Percentiles rank a stretch among this genome's conserved stretches.
These are phyloP conservation scores for Gavialis gangeticus DNA, from an alignment of 2,113 vertebrate genomes.

Conservation along the genomic window DNA sequence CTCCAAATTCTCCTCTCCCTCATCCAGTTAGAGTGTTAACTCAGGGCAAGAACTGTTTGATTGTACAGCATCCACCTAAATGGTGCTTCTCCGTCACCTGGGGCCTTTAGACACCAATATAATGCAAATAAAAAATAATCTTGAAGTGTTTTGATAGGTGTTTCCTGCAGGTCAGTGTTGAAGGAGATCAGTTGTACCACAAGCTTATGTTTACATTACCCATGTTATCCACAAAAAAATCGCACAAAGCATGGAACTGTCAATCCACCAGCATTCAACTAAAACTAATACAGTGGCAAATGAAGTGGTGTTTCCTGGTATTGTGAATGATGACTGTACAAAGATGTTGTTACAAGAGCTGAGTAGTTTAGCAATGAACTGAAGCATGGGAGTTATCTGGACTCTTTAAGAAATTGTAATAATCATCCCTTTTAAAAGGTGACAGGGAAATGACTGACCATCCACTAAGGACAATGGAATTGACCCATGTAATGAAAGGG, in stretches of 20 bases:
- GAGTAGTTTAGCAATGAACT: not conserved
- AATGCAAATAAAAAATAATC: not conserved
- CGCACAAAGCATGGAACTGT: not conserved
- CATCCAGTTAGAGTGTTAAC: not conserved
- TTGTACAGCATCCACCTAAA: not conserved
- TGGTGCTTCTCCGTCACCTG: not conserved
- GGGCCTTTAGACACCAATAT: not conserved
- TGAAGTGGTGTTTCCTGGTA: not conserved
- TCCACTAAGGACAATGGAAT: not conserved
- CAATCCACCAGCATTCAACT: not conserved
- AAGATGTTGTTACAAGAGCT: not conserved
- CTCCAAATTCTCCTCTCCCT: not conserved
- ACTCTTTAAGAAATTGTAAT: not conserved
- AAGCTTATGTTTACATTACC: not conserved
- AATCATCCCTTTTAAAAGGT: not conserved
- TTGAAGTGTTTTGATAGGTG: not conserved
- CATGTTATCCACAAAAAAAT: not conserved
- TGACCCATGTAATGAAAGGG: not conserved
- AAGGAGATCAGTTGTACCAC: not conserved
- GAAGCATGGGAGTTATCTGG: not conserved
- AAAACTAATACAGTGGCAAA: not conserved
- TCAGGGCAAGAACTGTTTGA: not conserved
- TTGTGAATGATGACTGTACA: not conserved
- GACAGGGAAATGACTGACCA: not conserved
- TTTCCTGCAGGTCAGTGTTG: not conserved